Conservation (phyloP, 2,888 invertebrate genomes). For the Campaea margaritaria region DNA sequence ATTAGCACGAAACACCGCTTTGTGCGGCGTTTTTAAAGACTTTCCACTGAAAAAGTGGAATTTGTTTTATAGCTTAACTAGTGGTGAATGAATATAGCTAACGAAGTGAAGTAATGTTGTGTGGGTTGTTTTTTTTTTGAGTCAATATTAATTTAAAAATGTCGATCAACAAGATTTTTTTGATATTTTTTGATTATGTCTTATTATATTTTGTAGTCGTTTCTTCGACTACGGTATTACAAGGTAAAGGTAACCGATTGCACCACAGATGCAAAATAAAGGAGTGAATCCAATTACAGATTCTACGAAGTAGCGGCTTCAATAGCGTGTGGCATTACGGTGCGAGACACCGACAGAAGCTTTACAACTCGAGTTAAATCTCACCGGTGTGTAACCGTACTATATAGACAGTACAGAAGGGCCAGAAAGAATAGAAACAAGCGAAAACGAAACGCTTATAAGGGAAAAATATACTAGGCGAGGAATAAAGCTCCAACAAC, state of each 20-base stretch:
- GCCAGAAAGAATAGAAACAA: neutral
- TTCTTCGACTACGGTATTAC: too few relatives aligned
- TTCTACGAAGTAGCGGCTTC: conserved; percentile 40
- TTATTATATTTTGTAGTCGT: too few relatives aligned
- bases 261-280: conserved; percentile 46
- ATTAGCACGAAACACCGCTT: conserved; percentile 64
- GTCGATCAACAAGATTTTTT: too few relatives aligned
- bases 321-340: conserved; percentile 56
- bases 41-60: conserved; percentile 1
- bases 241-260: neutral
- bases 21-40: conserved; percentile 40
- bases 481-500: too few relatives aligned
- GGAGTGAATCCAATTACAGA: conserved; percentile 66
- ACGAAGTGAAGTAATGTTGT: too few relatives aligned
- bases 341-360: conserved; percentile 67
- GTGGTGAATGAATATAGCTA: neutral
- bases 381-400: conserved; percentile 46
- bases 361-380: conserved; percentile 74
- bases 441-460: too few relatives aligned
- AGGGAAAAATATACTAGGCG: too few relatives aligned
- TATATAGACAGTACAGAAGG: neutral
- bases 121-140: too few relatives aligned
- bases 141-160: too few relatives aligned
- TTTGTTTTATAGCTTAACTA: neutral
- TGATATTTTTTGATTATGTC: too few relatives aligned